Percentiles rank a stretch among this genome's conserved stretches.
These are phyloP conservation scores for Cataglyphis altisquamis DNA, from an alignment of 2,888 invertebrate species.

Conservation along the genomic window DNA sequence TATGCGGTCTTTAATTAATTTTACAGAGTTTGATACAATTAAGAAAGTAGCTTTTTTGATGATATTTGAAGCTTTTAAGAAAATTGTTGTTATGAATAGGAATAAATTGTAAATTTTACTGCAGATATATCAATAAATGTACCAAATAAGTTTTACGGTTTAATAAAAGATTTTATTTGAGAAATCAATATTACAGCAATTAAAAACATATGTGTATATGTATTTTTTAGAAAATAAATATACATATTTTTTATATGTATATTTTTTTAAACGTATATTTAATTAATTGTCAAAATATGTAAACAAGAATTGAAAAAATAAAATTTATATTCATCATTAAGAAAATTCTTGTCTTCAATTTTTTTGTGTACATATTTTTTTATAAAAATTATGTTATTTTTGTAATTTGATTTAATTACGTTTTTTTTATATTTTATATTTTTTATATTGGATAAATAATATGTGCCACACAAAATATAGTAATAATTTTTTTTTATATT, in stretches of 20 bases:
- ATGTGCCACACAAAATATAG: background rate
- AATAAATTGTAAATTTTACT: background rate
- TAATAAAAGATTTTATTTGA: background rate
- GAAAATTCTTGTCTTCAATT: background rate
- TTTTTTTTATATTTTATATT: background rate
- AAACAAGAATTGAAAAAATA: background rate
- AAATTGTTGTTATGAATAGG: background rate
- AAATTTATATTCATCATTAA: conserved; percentile 3
- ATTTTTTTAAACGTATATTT: background rate
- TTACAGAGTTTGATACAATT: background rate
- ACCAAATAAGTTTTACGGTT: background rate
- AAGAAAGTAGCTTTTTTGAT: background rate
- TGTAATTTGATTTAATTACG: background rate
- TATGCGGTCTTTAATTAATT: conserved; percentile 8
- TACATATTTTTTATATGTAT: background rate
- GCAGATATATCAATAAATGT: background rate
- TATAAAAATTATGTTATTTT: background rate
- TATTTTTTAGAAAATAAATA: background rate
- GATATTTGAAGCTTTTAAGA: background rate
- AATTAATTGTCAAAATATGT: background rate
- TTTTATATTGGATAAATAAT: background rate
- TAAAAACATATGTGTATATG: background rate
- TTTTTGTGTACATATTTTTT: background rate
- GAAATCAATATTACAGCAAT: background rate
- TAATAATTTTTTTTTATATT: background rate